These are phyloP conservation scores for Zosterops hypoxanthus DNA, from an alignment of 2,113 vertebrate species.

Conservation along the genomic window DNA sequence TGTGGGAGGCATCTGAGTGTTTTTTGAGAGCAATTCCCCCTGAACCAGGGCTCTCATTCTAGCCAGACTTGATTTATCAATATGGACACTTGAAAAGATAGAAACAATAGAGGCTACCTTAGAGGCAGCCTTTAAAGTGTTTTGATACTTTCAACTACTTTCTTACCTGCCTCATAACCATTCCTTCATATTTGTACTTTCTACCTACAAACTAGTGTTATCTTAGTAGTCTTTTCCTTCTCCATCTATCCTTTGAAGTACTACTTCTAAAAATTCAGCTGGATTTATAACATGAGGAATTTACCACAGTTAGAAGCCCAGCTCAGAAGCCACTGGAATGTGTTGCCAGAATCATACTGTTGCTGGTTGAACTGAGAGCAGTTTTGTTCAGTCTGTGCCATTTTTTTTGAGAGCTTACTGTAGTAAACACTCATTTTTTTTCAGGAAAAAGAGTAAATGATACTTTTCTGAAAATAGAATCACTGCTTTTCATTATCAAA, in stretches of 20 bases:
- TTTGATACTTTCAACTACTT: background rate
- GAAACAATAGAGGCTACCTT: background rate
- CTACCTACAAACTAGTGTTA: background rate
- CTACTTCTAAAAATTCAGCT: background rate
- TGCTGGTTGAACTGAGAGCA: background rate
- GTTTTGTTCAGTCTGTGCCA: background rate
- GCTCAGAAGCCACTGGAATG: background rate
- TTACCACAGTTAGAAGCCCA: background rate
- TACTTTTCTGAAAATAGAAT: background rate
- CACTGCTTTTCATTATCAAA: background rate
- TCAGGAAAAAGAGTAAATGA: background rate
- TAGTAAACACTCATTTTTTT: background rate
- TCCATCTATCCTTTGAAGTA: background rate
- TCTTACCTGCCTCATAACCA: background rate
- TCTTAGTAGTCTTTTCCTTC: background rate
- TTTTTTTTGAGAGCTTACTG: background rate
- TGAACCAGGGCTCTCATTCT: background rate
- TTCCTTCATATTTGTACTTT: background rate
- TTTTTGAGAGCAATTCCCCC: background rate
- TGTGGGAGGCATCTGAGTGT: background rate
- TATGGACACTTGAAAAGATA: background rate
- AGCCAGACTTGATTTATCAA: background rate
- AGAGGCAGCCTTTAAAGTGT: background rate
- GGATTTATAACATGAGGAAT: background rate
- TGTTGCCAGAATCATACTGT: background rate